Evolutionary conservation across 2,113 vertebrate genomes (phyloP), one percentile per base, ranked within the genome.

Genomic region (Microtus montanus): DNA sequence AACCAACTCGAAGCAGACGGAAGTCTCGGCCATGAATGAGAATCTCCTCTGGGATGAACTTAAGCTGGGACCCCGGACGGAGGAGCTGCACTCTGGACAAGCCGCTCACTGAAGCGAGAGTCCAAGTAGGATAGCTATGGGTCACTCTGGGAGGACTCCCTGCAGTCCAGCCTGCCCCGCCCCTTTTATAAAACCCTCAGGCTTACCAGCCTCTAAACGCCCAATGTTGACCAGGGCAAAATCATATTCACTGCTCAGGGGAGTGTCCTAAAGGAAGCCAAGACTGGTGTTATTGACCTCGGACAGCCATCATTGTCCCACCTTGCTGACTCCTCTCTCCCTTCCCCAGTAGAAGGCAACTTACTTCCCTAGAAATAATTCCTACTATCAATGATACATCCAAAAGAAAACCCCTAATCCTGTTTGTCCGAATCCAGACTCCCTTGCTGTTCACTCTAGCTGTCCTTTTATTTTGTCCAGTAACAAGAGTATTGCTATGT

Each of bases 11-110:
- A 95, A 99, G 97, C 38, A 99, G 98, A 8, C 99, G 98, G 97
- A 99, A 99, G 96, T 99, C 99, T 79, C 98, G 95, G 41, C 99
- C 99, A 97, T 99, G 99, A 4, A 99, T 97, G 3, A 99, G 93
- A 91, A 99, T 97, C 73, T 99, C 99, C 97, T 99, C 99, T 0
- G 99, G 99, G 13, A 99, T 99, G 98, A 99, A 99, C 97, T 99
- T 99, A 96, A 99, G 99, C 2, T 98, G 98, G 73, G 99, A 99
- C 96, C 97, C 98, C 61, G 15, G 99, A 97, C 0, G 98, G 93
- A 99, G 99, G 88, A 99, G 98, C 97, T 99, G 99, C 91, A 99
- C 99, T 82, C 99, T 98, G 89, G 98, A 98, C 1, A 99, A 98
- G 84, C 98, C 97, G 91, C 98, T 99, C 97, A 98, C 99, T 99